Evolutionary conservation across 1,140 invertebrate species (phyloP).

Genomic region (Drosophila sproati): DNA sequence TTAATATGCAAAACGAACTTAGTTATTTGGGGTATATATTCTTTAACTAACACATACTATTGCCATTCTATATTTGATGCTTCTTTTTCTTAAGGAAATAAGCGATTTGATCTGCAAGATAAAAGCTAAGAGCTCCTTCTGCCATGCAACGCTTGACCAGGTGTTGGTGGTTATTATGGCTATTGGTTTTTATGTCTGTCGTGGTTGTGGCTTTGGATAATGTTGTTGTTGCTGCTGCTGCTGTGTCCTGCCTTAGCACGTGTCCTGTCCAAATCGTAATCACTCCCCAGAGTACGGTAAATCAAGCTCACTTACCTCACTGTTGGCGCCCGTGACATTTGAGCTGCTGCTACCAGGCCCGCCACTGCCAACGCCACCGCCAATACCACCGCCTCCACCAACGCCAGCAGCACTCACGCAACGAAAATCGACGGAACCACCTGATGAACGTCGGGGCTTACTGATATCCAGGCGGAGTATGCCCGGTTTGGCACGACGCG

Average conservation of each 20-base stretch:
- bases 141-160: constrained; percentile 51
- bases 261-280: constrained; percentile 62
- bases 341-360: constrained; percentile 36
- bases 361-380: constrained; percentile 31
- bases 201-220: constrained; percentile 14
- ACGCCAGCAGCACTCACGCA: constrained; percentile 48
- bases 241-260: constrained; percentile 24
- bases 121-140: background rate
- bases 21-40: background rate
- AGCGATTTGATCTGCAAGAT: constrained; percentile 55
- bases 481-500: constrained; percentile 78
- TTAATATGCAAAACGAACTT: too few relatives aligned
- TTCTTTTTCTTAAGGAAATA: constrained; percentile 8
- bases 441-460: constrained; percentile 85
- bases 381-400: constrained; percentile 12
- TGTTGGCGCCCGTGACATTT: constrained; percentile 63
- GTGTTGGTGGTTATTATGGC: constrained; percentile 50
- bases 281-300: constrained; percentile 71
- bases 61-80: background rate
- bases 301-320: constrained; percentile 83
- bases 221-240: background rate
- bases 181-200: constrained; percentile 43
- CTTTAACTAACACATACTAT: background rate
- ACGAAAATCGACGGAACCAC: constrained; percentile 85
- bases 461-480: constrained; percentile 85